Base-by-base conservation (phyloP, 2,797 vertebrate genomes). In the Myripristis jacobus region DNA sequence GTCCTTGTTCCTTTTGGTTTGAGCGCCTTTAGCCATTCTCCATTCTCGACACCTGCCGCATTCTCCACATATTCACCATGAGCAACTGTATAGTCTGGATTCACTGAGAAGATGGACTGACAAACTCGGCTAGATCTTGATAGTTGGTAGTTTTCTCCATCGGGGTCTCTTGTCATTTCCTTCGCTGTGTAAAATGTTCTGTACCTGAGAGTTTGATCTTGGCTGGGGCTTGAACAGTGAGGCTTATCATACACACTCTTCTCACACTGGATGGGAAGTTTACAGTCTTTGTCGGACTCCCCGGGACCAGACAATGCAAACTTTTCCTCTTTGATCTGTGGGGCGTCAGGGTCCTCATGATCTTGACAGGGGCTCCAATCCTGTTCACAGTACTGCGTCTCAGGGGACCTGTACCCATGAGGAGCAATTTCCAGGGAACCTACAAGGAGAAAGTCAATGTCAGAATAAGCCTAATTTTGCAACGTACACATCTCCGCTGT, bases 301-400 rank as follows among this genome's bases (percentile, higher is more conserved):
- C 3, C 31, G 12, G 21, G 18, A 34, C 50, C 4, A 22, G 21
- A 38, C 24, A 43, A 52, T 4, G 27, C 15, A 10, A 61, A 27
- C 27, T 3, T 51, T 72, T 75, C 38, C 54, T n/a, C 46, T 63
- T 70, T 76, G 19, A 76, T 43, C n/a, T 31, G 54, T 13, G 0
- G 21, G 55, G 19, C 27, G 24, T 65, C 48, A 1, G 8, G 18
- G 47, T 52, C 61, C 25, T 43, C 3, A 16, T 36, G 9, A 27
- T 59, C 29, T 29, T 29, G 38, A 66, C n/a, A 7, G 29, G 10
- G 22, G 29, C 56, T 54, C 71, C 63, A 38, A 27, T 53, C 55
- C 21, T 24, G 46, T 52, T 18, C 11, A 19, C 21, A 0, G 53
- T 54, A 6, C 21, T 21, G 47, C 38, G 66, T 55, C 56, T 66